These are phyloP conservation scores for Aphelocoma californica DNA, from an alignment of 2,797 vertebrate genomes.

Conservation along the genomic window DNA sequence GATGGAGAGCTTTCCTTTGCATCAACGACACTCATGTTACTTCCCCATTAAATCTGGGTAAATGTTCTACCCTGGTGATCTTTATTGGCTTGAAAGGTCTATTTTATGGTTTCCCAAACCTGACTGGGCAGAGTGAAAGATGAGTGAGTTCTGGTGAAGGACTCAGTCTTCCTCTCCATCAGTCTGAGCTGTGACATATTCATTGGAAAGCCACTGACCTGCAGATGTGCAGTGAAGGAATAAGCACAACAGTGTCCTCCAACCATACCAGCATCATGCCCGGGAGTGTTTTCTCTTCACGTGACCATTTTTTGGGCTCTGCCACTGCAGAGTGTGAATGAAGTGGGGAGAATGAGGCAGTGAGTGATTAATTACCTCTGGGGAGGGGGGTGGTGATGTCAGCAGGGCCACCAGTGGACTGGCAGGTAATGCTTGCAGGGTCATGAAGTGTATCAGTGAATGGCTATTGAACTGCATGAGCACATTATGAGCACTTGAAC, in stretches of 20 bases:
- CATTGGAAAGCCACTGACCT: neutral
- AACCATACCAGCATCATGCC: neutral
- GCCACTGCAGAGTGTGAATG: neutral
- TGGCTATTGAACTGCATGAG: neutral
- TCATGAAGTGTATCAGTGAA: neutral
- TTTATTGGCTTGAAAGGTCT: slow-evolving; percentile 25
- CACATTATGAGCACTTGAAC: neutral
- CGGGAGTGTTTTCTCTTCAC: neutral
- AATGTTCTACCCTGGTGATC: slow-evolving; percentile 2
- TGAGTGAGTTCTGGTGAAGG: neutral
- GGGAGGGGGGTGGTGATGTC: neutral
- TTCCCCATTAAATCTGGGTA: neutral
- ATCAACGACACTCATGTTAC: neutral
- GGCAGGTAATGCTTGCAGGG: neutral
- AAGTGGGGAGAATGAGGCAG: neutral
- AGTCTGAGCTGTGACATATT: neutral
- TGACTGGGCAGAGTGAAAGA: slow-evolving; percentile 34
- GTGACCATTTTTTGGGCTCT: neutral
- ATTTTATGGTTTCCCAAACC: slow-evolving; percentile 35
- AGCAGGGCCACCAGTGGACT: neutral
- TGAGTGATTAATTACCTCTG: neutral
- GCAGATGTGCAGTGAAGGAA: neutral
- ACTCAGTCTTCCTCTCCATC: neutral
- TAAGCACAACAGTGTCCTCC: neutral
- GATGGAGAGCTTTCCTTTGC: slow-evolving; percentile 42